Evolutionary conservation across 2,113 vertebrate genomes (phyloP).

Genomic region (Capreolus pygargus): DNA sequence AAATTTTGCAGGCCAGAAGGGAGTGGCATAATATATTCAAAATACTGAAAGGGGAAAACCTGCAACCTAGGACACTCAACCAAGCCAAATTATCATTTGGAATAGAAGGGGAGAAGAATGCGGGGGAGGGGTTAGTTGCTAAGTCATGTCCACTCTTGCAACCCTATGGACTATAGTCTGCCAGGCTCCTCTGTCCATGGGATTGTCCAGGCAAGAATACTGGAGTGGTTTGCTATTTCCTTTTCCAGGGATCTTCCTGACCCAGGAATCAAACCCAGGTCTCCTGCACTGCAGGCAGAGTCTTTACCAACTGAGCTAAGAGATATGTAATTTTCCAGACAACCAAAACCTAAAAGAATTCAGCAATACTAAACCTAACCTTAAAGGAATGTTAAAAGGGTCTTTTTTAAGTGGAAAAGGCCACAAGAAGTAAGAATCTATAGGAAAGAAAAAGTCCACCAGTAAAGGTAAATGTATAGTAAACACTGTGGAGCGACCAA

Average conservation of each 20-base stretch:
- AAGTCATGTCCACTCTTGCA: not conserved
- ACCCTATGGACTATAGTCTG: not conserved
- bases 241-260: not conserved
- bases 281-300: not conserved
- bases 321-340: not conserved
- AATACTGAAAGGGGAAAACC: not conserved
- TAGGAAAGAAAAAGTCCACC: not conserved
- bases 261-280: not conserved
- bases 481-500: not conserved
- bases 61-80: not conserved
- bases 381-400: not conserved
- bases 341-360: not conserved
- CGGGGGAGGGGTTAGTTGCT: not conserved
- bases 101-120: not conserved
- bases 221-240: not conserved
- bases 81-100: not conserved
- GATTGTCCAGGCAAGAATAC: not conserved
- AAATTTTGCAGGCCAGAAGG: not conserved
- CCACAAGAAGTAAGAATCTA: not conserved
- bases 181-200: not conserved
- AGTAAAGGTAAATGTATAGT: not conserved
- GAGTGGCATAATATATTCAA: not conserved
- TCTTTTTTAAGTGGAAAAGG: not conserved
- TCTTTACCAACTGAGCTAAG: not conserved
- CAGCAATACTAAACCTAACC: not conserved